Base-by-base conservation (phyloP, 2,797 vertebrate genomes). In the Acipenser oxyrinchus region DNA sequence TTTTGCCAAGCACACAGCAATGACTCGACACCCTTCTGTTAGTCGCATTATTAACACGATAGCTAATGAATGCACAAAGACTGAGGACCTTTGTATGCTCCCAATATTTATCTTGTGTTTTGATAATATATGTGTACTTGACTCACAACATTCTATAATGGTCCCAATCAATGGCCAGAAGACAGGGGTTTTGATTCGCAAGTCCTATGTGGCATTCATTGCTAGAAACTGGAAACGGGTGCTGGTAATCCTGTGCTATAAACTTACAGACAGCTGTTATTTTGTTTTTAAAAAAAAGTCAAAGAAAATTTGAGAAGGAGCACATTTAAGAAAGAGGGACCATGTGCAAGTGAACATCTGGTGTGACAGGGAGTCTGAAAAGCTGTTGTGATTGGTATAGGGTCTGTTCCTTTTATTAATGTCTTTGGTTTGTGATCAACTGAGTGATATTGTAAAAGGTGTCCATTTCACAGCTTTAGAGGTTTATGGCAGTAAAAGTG, bases 21-120 rank as follows among this genome's bases (percentile, higher is more conserved):
- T 37, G 37, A 37, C 37, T 37, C 37, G 37, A 37, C 37, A 5
- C 37, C 37, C 37, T 37, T 37, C 37, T 37, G 37, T 37, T 37
- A 37, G 37, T 37, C 37, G 37, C 37, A 37, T 49, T 66, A 66
- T 59, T 59, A 59, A 18, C 65, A 15, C 10, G 48, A 13, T 49
- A 48, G 18, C 65, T 37, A 48, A 13, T 49, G 65, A 59, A 51
- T 49, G 50, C 57, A 13, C 13, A 48, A 59, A 48, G 12, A 58
- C 55, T 58, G 55, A n/a, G 55, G 55, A 49, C 52, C 8, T 13
- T 15, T 15, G 10, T 49, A 64, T 48, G 51, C 15, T 48, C 49
- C 65, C 55, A 12, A 49, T 66, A 59, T 66, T 66, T 66, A 66
- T 66, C 55, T 66, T 59, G 65, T 66, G 55, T 48, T 66, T 58